A percentile compares a stretch with the other conserved stretches of the same genome.
These are phyloP conservation scores for Brevipalpus yothersi DNA, from an alignment of 1,140 invertebrate genomes.

Conservation along the genomic window DNA sequence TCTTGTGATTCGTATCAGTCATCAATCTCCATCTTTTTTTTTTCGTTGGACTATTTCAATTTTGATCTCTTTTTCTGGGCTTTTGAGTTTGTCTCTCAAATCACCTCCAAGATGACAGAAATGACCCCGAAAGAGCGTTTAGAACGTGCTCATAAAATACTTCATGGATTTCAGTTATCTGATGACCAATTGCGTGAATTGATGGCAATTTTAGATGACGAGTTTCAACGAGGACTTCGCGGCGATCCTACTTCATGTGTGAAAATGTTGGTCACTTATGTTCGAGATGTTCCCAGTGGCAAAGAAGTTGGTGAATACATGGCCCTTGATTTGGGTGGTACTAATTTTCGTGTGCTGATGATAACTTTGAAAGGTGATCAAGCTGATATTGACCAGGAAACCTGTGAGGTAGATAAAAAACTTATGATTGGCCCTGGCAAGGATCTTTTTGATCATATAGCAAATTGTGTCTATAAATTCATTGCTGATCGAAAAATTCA, in stretches of 20 bases:
- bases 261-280: conserved; percentile 85
- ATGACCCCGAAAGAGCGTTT: neutral
- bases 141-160: neutral
- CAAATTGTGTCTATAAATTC: conserved; percentile 76
- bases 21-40: too few relatives aligned
- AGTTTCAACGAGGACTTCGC: neutral
- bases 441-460: conserved; percentile 90
- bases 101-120: neutral
- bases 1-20: too few relatives aligned
- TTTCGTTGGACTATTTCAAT: too few relatives aligned
- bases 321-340: conserved; percentile 90
- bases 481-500: conserved; percentile 46
- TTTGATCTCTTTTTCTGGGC: too few relatives aligned
- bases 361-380: conserved; percentile 45
- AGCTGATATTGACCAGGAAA: conserved; percentile 58
- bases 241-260: conserved; percentile 21
- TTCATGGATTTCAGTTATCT: neutral
- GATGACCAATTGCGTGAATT: neutral
- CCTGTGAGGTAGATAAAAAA: conserved; percentile 74
- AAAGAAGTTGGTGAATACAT: conserved; percentile 83
- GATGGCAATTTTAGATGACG: neutral
- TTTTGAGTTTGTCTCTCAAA: too few relatives aligned
- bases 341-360: conserved; percentile 86
- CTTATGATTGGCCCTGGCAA: conserved; percentile 70
- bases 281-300: conserved; percentile 81